phyloP scores from a whole-genome alignment of 1,140 invertebrate species.

The Berghia stephanieae region DNA sequence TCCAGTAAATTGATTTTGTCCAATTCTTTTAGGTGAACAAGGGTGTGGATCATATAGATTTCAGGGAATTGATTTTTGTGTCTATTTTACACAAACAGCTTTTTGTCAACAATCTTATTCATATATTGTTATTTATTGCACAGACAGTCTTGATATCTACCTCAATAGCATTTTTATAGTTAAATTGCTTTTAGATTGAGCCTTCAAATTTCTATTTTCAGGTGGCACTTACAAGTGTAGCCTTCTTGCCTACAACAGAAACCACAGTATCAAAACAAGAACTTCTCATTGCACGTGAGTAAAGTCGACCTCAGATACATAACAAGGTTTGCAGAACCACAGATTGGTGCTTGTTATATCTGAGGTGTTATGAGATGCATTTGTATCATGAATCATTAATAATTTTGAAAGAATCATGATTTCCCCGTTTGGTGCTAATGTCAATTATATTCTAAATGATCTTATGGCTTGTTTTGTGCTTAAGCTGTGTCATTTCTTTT shows the following conservation, averaged over 20 bases:
- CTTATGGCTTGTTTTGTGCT: no score
- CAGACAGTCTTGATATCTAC: background rate
- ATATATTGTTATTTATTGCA: background rate
- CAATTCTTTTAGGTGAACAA: no score
- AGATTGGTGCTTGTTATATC: no score
- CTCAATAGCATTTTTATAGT: background rate
- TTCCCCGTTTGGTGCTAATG: background rate
- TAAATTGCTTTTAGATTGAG: conserved; percentile 27
- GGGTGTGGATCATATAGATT: no score
- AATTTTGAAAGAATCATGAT: background rate
- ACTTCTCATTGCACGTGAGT: conserved; percentile 83
- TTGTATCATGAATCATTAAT: background rate
- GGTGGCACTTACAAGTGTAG: conserved; percentile 84
- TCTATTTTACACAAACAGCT: background rate
- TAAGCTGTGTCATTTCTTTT: no score
- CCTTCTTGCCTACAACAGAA: conserved; percentile 87
- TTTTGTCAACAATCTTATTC: background rate
- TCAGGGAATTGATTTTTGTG: background rate
- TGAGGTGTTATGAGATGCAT: background rate
- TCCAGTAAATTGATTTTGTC: no score
- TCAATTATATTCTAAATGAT: background rate
- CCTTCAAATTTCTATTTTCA: conserved; percentile 65
- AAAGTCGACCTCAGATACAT: background rate
- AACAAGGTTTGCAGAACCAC: no score
- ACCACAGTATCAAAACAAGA: conserved; percentile 83